Evolutionary conservation across 1,140 invertebrate species (phyloP).

Genomic region (Elysia chlorotica): DNA sequence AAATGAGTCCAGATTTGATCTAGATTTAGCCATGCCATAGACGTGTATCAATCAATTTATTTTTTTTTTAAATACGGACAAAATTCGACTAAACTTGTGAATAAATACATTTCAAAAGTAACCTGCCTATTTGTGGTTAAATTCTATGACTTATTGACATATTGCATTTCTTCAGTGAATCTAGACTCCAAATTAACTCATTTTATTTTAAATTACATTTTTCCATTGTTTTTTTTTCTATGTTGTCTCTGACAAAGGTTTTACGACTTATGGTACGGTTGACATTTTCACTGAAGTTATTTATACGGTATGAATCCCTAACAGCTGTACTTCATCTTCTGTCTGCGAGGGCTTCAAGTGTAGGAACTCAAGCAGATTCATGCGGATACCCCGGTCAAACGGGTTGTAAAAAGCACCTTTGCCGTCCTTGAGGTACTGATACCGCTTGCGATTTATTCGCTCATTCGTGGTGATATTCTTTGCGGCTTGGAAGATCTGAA

Average conservation of each 20-base stretch:
- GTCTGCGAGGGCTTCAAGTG: constrained; percentile 50
- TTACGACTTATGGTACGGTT: not conserved
- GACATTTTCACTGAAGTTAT: not conserved
- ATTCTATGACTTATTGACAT: not conserved
- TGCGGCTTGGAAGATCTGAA: constrained; percentile 59
- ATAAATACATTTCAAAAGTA: not conserved
- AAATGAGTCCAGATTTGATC: not conserved
- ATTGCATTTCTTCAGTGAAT: not conserved
- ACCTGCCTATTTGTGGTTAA: not conserved
- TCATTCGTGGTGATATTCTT: constrained; percentile 94
- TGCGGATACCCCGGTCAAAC: constrained; percentile 81
- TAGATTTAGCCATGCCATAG: not conserved
- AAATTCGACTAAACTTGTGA: not conserved
- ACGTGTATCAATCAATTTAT: not conserved
- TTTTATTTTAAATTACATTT: not conserved
- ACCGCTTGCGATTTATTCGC: constrained; percentile 90
- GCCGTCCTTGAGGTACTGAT: constrained; percentile 85
- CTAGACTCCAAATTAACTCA: not conserved
- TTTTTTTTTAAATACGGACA: not conserved
- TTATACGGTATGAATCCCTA: constrained; percentile 32
- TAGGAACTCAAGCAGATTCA: constrained; percentile 89
- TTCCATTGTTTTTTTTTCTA: not conserved
- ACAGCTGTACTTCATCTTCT: constrained; percentile 43
- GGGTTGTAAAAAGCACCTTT: constrained; percentile 86
- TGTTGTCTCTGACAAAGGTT: not conserved